Percentiles rank a stretch among this genome's conserved stretches.
These are phyloP conservation scores for Drosophila obscura DNA, from an alignment of 1,140 invertebrate genomes.

Conservation along the genomic window DNA sequence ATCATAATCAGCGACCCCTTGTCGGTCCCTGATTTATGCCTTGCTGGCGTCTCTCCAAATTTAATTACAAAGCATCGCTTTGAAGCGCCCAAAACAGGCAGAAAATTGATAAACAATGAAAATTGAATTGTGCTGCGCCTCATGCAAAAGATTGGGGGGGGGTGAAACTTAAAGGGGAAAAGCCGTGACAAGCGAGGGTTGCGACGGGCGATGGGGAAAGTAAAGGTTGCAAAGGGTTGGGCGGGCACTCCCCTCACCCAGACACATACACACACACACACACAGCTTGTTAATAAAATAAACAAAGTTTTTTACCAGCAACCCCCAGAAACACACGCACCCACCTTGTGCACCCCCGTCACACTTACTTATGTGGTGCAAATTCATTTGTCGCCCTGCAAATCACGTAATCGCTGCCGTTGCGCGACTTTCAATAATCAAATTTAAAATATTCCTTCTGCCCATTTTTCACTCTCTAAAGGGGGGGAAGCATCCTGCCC, in stretches of 20 bases:
- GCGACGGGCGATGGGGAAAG: conserved; percentile 43
- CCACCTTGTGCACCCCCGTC: conserved; percentile 3
- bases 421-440: conserved; percentile 70
- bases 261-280: conserved; percentile 19
- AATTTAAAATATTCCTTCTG: conserved; percentile 74
- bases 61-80: conserved; percentile 76
- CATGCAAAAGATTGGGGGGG: conserved; percentile 36
- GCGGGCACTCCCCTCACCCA: neutral
- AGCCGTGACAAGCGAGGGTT: conserved; percentile 43
- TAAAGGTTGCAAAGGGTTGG: conserved; percentile 58
- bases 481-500: neutral
- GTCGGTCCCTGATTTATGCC: conserved; percentile 68
- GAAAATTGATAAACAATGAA: conserved; percentile 83
- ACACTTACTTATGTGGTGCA: conserved; percentile 29
- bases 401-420: conserved; percentile 71
- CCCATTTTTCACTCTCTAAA: conserved; percentile 42
- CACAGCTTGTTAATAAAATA: conserved; percentile 78
- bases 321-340: conserved; percentile 42
- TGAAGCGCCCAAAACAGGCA: conserved; percentile 77
- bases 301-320: conserved; percentile 68
- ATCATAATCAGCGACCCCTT: conserved; percentile 53
- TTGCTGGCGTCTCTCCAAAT: conserved; percentile 75
- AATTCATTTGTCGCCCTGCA: conserved; percentile 66
- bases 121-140: conserved; percentile 66
- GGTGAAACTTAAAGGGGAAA: conserved; percentile 27